phyloP scores from a whole-genome alignment of 2,888 invertebrate genomes.

The Helleia helle region DNA sequence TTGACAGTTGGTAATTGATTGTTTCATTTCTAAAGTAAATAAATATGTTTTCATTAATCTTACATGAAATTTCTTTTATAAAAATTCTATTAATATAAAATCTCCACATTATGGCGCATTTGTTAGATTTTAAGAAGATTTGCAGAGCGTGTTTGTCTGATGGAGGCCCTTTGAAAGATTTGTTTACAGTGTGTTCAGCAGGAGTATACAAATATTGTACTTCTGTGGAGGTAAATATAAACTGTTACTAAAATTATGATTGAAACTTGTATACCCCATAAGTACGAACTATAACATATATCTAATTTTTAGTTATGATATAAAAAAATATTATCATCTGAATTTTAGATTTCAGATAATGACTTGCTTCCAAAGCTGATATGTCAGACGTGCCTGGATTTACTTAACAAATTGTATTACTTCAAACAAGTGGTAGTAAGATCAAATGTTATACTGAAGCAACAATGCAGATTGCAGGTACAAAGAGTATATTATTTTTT shows the following conservation, averaged over 20 bases:
- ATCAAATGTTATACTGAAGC: slow-evolving; percentile 53
- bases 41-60: no score
- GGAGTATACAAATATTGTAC: slow-evolving; percentile 64
- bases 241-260: no score
- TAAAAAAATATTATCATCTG: no score
- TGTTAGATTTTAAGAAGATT: slow-evolving; percentile 48
- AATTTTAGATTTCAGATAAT: slow-evolving; percentile 47
- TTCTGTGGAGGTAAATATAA: slow-evolving; percentile 51
- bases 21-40: not conserved
- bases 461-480: slow-evolving; percentile 37
- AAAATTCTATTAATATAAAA: no score
- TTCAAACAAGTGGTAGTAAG: slow-evolving; percentile 60
- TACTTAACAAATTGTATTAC: slow-evolving; percentile 53
- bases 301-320: no score
- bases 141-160: slow-evolving; percentile 60
- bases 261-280: no score
- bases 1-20: not conserved
- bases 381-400: slow-evolving; percentile 56
- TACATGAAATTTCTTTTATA: no score
- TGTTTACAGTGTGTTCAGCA: slow-evolving; percentile 51
- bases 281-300: no score
- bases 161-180: slow-evolving; percentile 50
- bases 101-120: slow-evolving; percentile 32
- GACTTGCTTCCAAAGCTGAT: slow-evolving; percentile 54
- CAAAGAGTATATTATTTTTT: not conserved